phyloP scores from a whole-genome alignment of 2,888 invertebrate genomes.

The Stenurella melanura region DNA sequence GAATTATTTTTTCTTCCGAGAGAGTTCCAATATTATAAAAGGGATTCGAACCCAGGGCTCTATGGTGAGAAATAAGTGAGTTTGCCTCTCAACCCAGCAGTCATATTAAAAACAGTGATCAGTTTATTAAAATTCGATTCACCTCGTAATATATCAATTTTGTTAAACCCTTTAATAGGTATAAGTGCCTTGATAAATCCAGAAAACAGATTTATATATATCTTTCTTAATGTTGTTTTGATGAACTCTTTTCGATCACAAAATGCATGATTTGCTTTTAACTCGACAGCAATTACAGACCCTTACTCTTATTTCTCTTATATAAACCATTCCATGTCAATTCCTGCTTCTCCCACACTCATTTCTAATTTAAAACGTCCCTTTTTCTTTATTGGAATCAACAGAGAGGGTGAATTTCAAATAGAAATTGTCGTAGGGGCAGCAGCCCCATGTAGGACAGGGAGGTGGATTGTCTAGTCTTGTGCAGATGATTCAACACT shows the following conservation, averaged over 20 bases:
- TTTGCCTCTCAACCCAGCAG: too few species aligned
- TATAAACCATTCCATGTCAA: not conserved
- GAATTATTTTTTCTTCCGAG: too few species aligned
- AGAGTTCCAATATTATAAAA: too few species aligned
- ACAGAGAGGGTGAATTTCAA: slow-evolving; percentile 21
- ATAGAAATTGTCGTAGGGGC: not conserved
- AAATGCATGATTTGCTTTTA: not conserved
- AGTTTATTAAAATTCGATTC: too few species aligned
- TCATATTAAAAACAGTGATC: too few species aligned
- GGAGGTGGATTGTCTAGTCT: not conserved
- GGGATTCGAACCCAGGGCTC: too few species aligned
- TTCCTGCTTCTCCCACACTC: not conserved
- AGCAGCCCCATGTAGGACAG: not conserved
- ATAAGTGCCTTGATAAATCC: too few species aligned
- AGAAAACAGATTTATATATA: too few species aligned
- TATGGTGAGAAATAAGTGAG: too few species aligned
- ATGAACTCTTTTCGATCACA: not conserved
- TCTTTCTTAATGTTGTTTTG: too few species aligned
- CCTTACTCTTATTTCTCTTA: not conserved
- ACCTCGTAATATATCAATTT: too few species aligned
- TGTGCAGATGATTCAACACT: not conserved
- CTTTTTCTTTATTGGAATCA: slow-evolving; percentile 22
- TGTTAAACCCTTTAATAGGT: too few species aligned
- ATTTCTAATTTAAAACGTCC: slow-evolving; percentile 18
- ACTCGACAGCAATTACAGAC: not conserved